Evolutionary conservation across 2,888 invertebrate species (phyloP).

Genomic region (Pammene aurita): DNA sequence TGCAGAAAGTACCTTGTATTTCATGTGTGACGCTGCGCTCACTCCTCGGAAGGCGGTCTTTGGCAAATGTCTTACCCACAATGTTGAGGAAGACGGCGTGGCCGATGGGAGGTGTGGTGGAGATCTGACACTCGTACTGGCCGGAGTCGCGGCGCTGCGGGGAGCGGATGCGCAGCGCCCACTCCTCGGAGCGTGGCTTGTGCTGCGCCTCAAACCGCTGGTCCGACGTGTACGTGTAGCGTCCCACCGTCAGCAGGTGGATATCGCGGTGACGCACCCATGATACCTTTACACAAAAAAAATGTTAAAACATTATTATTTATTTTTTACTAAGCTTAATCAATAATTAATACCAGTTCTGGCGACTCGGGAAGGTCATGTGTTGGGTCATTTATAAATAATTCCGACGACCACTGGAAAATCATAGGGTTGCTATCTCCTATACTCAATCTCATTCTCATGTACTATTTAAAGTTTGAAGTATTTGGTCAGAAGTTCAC

Average conservation of each 20-base stretch:
- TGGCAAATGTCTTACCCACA: constrained; percentile 85
- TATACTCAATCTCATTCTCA: no score
- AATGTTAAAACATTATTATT: not conserved
- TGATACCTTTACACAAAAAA: constrained; percentile 86
- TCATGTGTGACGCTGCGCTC: no score
- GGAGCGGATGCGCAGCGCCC: constrained; percentile 87
- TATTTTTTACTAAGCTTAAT: no score
- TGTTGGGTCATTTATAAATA: no score
- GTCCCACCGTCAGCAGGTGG: constrained; percentile 93
- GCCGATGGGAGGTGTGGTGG: constrained; percentile 92
- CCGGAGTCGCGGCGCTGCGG: constrained; percentile 92
- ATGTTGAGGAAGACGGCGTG: constrained; percentile 90
- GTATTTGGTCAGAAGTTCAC: no score
- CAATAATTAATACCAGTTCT: no score
- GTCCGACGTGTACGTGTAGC: constrained; percentile 93
- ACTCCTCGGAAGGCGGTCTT: not conserved
- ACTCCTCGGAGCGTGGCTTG: constrained; percentile 93
- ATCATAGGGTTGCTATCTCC: no score
- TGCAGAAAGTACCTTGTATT: no score
- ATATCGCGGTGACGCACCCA: constrained; percentile 96
- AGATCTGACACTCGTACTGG: constrained; percentile 94
- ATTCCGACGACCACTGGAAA: no score
- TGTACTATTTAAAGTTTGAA: no score
- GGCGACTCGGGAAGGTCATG: no score
- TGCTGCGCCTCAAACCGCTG: constrained; percentile 92